phyloP scores from a whole-genome alignment of 2,888 invertebrate species.

The Taenaris catops region DNA sequence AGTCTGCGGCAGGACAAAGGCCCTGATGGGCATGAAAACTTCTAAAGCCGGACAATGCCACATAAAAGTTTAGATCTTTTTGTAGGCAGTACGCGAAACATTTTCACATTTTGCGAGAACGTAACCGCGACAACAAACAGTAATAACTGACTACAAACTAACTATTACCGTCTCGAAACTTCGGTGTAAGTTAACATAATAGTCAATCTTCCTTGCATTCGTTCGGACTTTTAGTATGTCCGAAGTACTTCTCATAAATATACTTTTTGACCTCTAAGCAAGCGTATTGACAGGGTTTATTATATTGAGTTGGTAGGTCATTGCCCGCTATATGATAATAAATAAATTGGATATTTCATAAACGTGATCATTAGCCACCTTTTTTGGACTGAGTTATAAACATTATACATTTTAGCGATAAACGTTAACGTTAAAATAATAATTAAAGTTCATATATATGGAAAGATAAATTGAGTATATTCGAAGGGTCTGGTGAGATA shows the following conservation, averaged over 20 bases:
- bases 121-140: conserved; percentile 53
- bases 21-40: conserved; percentile 49
- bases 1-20: conserved; percentile 39
- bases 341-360: conserved; percentile 53
- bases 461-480: conserved; percentile 9
- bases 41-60: conserved; percentile 50
- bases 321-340: conserved; percentile 41
- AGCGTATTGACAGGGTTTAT: too few species aligned
- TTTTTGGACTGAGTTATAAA: conserved; percentile 46
- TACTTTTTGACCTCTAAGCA: conserved; percentile 11
- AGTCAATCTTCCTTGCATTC: conserved; percentile 37
- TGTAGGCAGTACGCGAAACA: conserved; percentile 46
- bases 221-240: conserved; percentile 16
- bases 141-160: conserved; percentile 49
- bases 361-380: conserved; percentile 52
- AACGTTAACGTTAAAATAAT: conserved; percentile 28
- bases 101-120: conserved; percentile 45
- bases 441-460: conserved; percentile 25
- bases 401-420: conserved; percentile 38
- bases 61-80: conserved; percentile 61
- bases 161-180: conserved; percentile 34
- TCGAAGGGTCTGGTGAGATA: too few species aligned
- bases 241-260: conserved; percentile 17
- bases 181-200: conserved; percentile 28
- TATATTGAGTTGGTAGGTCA: too few species aligned